Evolutionary conservation across 2,888 invertebrate genomes (phyloP), one percentile per base, ranked within the genome.

Genomic region (Galerucella nymphaeae): DNA sequence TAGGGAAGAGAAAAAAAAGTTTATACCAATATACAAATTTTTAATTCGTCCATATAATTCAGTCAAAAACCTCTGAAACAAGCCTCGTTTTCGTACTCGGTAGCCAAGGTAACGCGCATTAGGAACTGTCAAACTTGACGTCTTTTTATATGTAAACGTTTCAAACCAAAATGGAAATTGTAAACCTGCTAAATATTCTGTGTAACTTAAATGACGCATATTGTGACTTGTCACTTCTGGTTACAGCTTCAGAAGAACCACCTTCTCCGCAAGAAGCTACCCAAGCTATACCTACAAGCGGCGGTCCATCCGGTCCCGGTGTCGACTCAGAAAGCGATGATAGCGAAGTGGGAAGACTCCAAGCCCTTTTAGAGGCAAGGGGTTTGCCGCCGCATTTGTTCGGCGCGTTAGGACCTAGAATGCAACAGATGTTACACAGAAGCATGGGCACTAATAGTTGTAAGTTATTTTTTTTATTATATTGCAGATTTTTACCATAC

Each of bases 311-410:
- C 20, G 85, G 83, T 48, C 67, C 71, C n/a, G 73, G 73, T 14
- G 67, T 71, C 81, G 92, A 93, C 81, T 92, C 92, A 42, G 93
- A 94, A 83, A 92, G 93, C 80, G 98, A 98, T 87, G 97, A 98
- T 85, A 95, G 95, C 81, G 98, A 98, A 88, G 97, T 98, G 85
- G 97, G 98, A 53, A 92, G 98, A 64, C 90, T 98, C 72, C 98
- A 98, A 87, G 98, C 98, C 30, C 88, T 98, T 81, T 89, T 98
- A 67, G 98, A 98, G 88, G 96, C 98, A 14, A 90, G 98, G 78
- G 98, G 98, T 38, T 87, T 98, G 79, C 98, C 98, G n/a, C 97
- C 98, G 14, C 98, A 98, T 85, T 90, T 99, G 75, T 96, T 99
- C 82, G 97, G 98, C 48, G 97, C 98, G 1, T 90, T 99, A 69